phyloP scores from a whole-genome alignment of 2,113 vertebrate genomes.

The Cyprinodon variegatus region DNA sequence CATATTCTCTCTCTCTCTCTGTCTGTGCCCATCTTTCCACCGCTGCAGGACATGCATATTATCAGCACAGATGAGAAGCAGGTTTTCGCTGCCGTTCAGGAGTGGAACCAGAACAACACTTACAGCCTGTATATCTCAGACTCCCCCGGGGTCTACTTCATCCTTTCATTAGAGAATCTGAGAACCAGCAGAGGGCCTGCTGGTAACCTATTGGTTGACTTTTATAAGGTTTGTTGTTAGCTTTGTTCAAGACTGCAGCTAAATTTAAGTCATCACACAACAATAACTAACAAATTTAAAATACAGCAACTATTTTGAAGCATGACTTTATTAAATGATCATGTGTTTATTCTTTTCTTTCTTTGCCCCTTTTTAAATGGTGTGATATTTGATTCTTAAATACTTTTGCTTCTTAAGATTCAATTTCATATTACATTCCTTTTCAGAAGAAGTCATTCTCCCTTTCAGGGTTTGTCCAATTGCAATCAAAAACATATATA shows the following conservation, averaged over 20 bases:
- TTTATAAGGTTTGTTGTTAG: constrained; percentile 88
- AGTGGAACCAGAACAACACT: constrained; percentile 97
- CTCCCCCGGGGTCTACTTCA: constrained; percentile 89
- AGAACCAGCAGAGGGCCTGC: constrained; percentile 89
- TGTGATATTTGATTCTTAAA: not conserved
- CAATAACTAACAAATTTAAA: not conserved
- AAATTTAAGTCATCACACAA: not conserved
- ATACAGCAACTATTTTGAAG: not conserved
- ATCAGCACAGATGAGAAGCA: constrained; percentile 96
- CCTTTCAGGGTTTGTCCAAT: not conserved
- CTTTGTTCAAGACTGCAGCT: constrained; percentile 34
- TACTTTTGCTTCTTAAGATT: not conserved
- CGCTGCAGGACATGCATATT: constrained; percentile 94
- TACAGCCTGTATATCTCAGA: constrained; percentile 97
- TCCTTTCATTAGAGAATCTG: constrained; percentile 91
- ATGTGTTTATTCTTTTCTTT: not conserved
- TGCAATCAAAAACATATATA: no score
- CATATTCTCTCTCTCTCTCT: constrained; percentile 13
- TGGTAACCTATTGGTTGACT: constrained; percentile 93
- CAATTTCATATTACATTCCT: not conserved
- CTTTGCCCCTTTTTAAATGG: not conserved
- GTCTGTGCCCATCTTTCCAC: not conserved
- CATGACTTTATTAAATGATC: not conserved
- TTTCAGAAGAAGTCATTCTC: not conserved
- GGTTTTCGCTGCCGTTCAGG: constrained; percentile 93